Percentiles rank a stretch among this genome's conserved stretches.
These are phyloP conservation scores for Aplochiton taeniatus DNA, from an alignment of 2,797 vertebrate genomes.

Conservation along the genomic window DNA sequence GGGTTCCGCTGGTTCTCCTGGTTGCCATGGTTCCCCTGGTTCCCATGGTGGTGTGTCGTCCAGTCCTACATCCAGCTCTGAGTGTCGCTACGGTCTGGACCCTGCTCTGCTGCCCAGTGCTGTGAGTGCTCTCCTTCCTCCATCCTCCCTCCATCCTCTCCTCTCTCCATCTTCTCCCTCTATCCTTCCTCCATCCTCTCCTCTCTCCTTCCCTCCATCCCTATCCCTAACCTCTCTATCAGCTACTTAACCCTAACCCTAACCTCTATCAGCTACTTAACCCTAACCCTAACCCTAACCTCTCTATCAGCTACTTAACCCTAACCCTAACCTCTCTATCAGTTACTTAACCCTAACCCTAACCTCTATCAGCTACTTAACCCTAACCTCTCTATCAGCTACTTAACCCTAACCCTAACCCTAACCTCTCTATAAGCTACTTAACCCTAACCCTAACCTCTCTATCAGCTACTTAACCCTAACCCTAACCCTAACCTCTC, in stretches of 20 bases:
- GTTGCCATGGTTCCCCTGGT: no score
- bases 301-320: no score
- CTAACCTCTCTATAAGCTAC: background rate
- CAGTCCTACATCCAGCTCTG: conserved; percentile 61
- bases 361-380: background rate
- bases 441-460: background rate
- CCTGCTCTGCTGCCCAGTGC: conserved; percentile 76
- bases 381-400: no score
- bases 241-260: background rate
- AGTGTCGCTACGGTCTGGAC: conserved; percentile 79
- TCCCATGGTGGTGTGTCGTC: background rate
- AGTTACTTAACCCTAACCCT: background rate
- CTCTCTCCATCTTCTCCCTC: background rate
- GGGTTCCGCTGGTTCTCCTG: conserved; percentile 30
- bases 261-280: background rate
- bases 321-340: background rate
- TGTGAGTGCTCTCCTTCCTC: conserved; percentile 52
- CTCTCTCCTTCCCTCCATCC: background rate
- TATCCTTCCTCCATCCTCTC: background rate
- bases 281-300: background rate
- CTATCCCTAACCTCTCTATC: background rate
- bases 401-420: background rate
- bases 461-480: background rate
- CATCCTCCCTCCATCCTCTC: background rate
- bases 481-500: background rate